Conservation (phyloP, 2,888 invertebrate genomes). For the Neoscelio sp. region DNA sequence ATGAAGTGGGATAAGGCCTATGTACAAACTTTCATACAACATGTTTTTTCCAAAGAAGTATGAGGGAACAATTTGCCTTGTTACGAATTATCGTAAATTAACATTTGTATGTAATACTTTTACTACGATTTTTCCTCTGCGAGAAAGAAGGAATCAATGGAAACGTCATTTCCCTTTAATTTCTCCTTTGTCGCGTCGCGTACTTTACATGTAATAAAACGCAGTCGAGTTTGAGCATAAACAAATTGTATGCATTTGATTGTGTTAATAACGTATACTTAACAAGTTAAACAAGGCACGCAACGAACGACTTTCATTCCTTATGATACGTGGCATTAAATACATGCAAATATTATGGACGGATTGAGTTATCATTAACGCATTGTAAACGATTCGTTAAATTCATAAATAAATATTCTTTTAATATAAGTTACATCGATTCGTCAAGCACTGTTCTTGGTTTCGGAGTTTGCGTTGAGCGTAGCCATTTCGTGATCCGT, state of each 20-base stretch:
- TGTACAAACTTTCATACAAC: constrained; percentile 79
- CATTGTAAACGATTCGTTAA: constrained; percentile 63
- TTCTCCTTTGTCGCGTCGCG: constrained; percentile 13
- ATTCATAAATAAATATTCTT: constrained; percentile 71
- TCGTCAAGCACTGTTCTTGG: constrained; percentile 77
- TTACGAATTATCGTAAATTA: constrained; percentile 29
- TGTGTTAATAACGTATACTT: constrained; percentile 41
- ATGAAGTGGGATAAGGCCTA: constrained; percentile 70
- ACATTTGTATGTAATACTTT: constrained; percentile 59
- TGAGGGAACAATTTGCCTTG: constrained; percentile 57
- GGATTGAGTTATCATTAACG: constrained; percentile 69
- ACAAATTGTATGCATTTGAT: constrained; percentile 42
- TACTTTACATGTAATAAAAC: constrained; percentile 42
- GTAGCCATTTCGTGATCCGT: constrained; percentile 80
- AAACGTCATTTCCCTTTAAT: neutral
- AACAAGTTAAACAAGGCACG: constrained; percentile 65
- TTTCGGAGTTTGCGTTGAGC: constrained; percentile 74
- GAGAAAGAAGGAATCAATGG: constrained; percentile 18
- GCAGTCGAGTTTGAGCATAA: constrained; percentile 57
- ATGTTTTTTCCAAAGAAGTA: constrained; percentile 58
- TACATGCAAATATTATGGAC: constrained; percentile 71
- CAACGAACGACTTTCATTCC: constrained; percentile 63
- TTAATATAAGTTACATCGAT: constrained; percentile 72
- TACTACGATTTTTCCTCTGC: constrained; percentile 7
- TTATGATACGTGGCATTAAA: constrained; percentile 62